phyloP scores from a whole-genome alignment of 37 sponge, comb jelly and placozoan species.

The Axinella damicornis region DNA sequence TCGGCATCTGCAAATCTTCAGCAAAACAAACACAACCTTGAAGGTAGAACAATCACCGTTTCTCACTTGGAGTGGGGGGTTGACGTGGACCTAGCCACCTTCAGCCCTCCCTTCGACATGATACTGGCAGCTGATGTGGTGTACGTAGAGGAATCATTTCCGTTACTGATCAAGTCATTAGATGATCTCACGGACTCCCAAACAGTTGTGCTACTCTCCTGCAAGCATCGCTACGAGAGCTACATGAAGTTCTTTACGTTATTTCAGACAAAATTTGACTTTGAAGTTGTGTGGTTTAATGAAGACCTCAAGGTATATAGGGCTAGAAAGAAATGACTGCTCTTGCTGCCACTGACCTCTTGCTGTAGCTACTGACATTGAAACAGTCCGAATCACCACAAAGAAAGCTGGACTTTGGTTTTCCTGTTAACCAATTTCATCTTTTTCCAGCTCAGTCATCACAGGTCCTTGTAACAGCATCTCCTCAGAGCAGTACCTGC shows the following conservation, averaged over 20 bases:
- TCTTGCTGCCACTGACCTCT: too few species aligned
- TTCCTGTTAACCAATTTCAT: too few species aligned
- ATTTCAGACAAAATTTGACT: slow-evolving; percentile 14
- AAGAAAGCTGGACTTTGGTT: too few species aligned
- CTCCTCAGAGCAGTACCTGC: too few species aligned
- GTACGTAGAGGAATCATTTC: slow-evolving; percentile 64
- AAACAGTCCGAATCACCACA: too few species aligned
- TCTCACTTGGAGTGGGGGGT: slow-evolving; percentile 63
- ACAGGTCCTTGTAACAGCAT: too few species aligned
- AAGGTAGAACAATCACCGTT: slow-evolving; percentile 21
- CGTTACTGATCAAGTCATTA: slow-evolving; percentile 46
- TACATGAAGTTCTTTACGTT: slow-evolving; percentile 49
- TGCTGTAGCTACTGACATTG: too few species aligned
- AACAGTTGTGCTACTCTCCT: slow-evolving; percentile 38
- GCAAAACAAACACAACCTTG: slow-evolving; percentile 42
- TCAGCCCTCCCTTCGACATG: slow-evolving; percentile 58
- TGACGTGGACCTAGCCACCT: not conserved
- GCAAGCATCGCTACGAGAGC: slow-evolving; percentile 65
- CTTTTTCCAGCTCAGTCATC: too few species aligned
- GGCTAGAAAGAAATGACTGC: too few species aligned
- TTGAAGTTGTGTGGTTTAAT: not conserved
- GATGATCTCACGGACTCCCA: slow-evolving; percentile 26
- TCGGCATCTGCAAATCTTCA: slow-evolving; percentile 42
- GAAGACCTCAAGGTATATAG: not conserved
- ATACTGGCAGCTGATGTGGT: slow-evolving; percentile 81